Evolutionary conservation across 2,797 vertebrate species (phyloP).

Genomic region (Sebastes steindachneri): DNA sequence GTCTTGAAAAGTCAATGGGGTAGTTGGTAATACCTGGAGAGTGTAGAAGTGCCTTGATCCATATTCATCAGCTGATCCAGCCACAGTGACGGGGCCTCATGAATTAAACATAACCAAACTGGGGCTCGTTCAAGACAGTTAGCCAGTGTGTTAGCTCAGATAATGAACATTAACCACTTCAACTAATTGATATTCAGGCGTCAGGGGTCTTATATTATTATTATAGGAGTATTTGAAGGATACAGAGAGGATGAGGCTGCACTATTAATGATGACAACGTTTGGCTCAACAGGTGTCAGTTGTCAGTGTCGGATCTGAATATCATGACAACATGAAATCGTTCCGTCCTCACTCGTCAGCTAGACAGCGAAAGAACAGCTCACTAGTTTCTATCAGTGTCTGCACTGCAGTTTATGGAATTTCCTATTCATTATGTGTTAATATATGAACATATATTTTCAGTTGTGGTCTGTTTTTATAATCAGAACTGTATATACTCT

Average conservation of each 20-base stretch:
- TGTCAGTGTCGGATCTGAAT: not conserved
- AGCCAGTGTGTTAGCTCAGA: slow-evolving; percentile 6
- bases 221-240: not conserved
- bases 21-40: slow-evolving; percentile 11
- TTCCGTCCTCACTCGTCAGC: not conserved
- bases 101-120: slow-evolving; percentile 55
- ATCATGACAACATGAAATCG: not conserved
- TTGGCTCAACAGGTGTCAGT: not conserved
- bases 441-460: not conserved
- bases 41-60: slow-evolving; percentile 17
- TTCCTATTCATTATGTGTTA: not conserved
- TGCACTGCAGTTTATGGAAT: not conserved
- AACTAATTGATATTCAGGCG: not conserved
- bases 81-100: slow-evolving; percentile 37
- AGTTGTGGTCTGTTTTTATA: not conserved
- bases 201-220: not conserved
- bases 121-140: slow-evolving; percentile 7
- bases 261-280: not conserved
- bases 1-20: slow-evolving; percentile 1
- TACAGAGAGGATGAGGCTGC: not conserved
- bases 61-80: slow-evolving; percentile 59
- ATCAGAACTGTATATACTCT: not conserved
- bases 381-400: not conserved
- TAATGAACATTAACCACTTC: not conserved
- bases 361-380: not conserved